These are phyloP conservation scores for Protaetia brevitarsis DNA, from an alignment of 1,140 invertebrate species.

Conservation along the genomic window DNA sequence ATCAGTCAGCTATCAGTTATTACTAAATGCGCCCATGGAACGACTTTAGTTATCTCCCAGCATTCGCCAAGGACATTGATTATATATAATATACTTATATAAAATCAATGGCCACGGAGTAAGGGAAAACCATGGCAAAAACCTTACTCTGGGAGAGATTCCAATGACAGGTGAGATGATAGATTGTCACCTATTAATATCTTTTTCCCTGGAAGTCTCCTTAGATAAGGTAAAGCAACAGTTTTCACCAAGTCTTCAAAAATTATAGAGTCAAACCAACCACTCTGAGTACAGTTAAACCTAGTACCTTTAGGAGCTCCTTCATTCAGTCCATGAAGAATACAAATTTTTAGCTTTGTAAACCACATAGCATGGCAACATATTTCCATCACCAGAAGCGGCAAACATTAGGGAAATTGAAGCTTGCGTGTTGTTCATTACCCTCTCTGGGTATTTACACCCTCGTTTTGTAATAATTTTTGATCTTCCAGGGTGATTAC, in stretches of 20 bases:
- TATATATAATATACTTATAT: too few relatives aligned
- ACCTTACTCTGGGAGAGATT: too few relatives aligned
- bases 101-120: too few relatives aligned
- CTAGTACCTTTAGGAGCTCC: background rate
- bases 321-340: background rate
- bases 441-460: conserved; percentile 43
- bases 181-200: conserved; percentile 19
- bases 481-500: background rate
- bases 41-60: too few relatives aligned
- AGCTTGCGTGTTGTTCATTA: conserved; percentile 35
- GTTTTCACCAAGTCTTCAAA: conserved; percentile 11
- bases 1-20: too few relatives aligned
- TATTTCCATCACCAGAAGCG: background rate
- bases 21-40: too few relatives aligned
- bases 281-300: background rate
- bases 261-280: background rate
- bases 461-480: conserved; percentile 32
- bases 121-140: too few relatives aligned
- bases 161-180: background rate
- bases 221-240: background rate
- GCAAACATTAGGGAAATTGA: background rate
- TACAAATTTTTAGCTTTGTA: conserved; percentile 5
- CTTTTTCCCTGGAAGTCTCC: background rate
- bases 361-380: background rate
- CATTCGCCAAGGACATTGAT: too few relatives aligned